These are phyloP conservation scores for Coleophora flavipennella DNA, from an alignment of 2,888 invertebrate genomes.

Conservation along the genomic window DNA sequence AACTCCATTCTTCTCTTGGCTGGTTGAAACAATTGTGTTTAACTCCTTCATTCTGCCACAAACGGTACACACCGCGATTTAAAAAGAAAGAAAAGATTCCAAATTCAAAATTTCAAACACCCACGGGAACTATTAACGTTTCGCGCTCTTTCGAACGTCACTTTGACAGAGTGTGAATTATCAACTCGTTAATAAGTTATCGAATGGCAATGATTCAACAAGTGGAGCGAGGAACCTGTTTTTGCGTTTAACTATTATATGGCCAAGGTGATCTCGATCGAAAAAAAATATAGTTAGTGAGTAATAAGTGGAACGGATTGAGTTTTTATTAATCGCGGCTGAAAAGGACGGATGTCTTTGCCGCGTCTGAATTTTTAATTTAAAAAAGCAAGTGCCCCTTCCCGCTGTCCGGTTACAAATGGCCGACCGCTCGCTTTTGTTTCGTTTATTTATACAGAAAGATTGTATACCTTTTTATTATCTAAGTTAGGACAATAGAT, in stretches of 20 bases:
- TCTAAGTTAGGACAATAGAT: too few relatives aligned
- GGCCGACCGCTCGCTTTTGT: too few relatives aligned
- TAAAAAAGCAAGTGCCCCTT: too few relatives aligned
- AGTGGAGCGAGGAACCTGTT: conserved; percentile 37
- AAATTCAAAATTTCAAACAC: conserved; percentile 13
- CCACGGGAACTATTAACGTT: conserved; percentile 18
- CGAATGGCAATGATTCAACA: conserved; percentile 37
- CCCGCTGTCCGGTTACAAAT: too few relatives aligned
- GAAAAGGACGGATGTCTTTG: conserved; percentile 3
- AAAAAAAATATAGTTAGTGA: conserved; percentile 14
- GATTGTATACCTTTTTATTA: too few relatives aligned
- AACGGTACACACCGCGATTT: conserved; percentile 14
- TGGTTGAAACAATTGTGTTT: conserved; percentile 38
- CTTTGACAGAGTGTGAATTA: conserved; percentile 43
- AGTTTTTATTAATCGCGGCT: conserved; percentile 9
- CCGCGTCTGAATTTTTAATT: too few relatives aligned
- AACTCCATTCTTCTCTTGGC: conserved; percentile 38
- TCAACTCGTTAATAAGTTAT: conserved; percentile 13
- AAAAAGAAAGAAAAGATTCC: conserved; percentile 10
- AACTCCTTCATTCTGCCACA: conserved; percentile 49
- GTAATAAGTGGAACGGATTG: conserved; percentile 18
- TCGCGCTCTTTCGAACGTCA: conserved; percentile 60
- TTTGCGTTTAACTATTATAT: conserved; percentile 18
- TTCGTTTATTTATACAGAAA: too few relatives aligned
- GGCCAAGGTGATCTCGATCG: conserved; percentile 48